A percentile compares a stretch with the other conserved stretches of the same genome.
These are phyloP conservation scores for Enteromius radiatus DNA, from an alignment of 2,797 vertebrate genomes.

Conservation along the genomic window DNA sequence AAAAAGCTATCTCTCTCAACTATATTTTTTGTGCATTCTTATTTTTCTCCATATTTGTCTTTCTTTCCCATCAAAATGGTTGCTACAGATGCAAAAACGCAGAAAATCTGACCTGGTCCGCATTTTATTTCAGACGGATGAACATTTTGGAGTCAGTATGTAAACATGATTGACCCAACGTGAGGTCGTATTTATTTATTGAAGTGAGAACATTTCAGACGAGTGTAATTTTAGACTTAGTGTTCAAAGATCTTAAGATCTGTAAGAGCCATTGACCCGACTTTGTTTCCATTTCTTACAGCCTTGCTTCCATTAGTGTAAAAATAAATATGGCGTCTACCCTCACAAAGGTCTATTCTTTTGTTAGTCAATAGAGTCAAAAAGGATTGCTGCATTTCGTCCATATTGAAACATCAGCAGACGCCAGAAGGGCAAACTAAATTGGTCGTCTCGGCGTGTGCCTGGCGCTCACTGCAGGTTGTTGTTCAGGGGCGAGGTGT, in stretches of 20 bases:
- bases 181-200: no score
- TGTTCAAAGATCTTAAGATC: neutral
- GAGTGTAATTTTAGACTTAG: no score
- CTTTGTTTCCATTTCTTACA: no score
- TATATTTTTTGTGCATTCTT: neutral
- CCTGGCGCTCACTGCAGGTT: slow-evolving; percentile 76
- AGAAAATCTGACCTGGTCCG: no score
- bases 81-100: no score
- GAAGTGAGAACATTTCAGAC: no score
- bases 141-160: no score
- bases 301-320: neutral
- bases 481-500: slow-evolving; percentile 82
- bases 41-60: no score
- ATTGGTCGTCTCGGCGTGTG: slow-evolving; percentile 63
- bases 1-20: no score
- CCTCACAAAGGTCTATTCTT: neutral
- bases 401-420: slow-evolving; percentile 66
- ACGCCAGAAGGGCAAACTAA: slow-evolving; percentile 67
- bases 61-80: no score
- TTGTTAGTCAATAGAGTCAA: slow-evolving; percentile 3
- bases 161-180: no score
- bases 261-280: neutral
- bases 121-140: no score
- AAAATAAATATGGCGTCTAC: neutral
- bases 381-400: slow-evolving; percentile 23